Conservation (phyloP, 2,888 invertebrate genomes). For the Drymonia ruficornis region DNA sequence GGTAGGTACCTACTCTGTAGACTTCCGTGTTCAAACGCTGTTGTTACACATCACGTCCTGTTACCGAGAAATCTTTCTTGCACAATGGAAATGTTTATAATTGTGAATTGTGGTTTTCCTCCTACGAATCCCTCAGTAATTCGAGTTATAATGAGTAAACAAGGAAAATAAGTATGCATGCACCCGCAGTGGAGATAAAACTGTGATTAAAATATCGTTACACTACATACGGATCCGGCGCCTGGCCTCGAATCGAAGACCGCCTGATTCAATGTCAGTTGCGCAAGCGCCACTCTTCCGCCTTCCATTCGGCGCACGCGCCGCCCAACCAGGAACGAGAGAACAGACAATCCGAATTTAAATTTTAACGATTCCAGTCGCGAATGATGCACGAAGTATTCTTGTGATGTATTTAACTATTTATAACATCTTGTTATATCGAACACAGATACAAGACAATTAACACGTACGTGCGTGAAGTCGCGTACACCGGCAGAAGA, state of each 20-base stretch:
- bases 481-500: conserved; percentile 8
- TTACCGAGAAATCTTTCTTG: conserved; percentile 54
- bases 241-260: conserved; percentile 73
- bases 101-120: conserved; percentile 54
- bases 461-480: conserved; percentile 18
- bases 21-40: conserved; percentile 50
- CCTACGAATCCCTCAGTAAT: conserved; percentile 36
- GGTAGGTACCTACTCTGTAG: conserved; percentile 30
- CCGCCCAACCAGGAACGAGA: conserved; percentile 68
- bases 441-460: conserved; percentile 14
- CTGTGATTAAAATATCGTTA: conserved; percentile 60
- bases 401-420: conserved; percentile 1
- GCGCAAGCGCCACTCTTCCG: conserved; percentile 82
- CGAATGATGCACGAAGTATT: conserved; percentile 1
- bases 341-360: conserved; percentile 53
- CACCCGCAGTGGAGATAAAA: conserved; percentile 34
- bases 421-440: conserved; percentile 2
- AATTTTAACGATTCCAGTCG: conserved; percentile 49
- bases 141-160: conserved; percentile 28
- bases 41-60: conserved; percentile 56
- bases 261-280: conserved; percentile 81
- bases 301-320: conserved; percentile 55
- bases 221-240: conserved; percentile 68
- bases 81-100: conserved; percentile 44
- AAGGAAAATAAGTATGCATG: conserved; percentile 42